Conservation (phyloP, 2,888 invertebrate genomes). For the Choristoneura rosaceana region DNA sequence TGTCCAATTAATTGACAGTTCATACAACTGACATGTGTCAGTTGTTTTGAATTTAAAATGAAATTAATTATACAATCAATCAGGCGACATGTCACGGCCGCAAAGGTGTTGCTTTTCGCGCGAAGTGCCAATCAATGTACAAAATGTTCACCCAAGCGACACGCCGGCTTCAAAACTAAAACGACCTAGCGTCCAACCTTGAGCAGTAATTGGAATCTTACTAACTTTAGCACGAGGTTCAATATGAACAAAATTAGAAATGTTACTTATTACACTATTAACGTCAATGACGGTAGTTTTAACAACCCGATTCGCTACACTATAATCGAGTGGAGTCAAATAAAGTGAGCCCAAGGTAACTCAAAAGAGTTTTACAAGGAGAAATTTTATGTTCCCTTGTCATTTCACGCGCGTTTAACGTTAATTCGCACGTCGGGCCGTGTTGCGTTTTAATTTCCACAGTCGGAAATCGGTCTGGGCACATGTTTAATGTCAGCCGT, state of each 20-base stretch:
- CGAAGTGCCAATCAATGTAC: slow-evolving; percentile 80
- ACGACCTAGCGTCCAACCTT: slow-evolving; percentile 44
- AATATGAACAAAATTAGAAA: slow-evolving; percentile 41
- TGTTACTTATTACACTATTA: slow-evolving; percentile 48
- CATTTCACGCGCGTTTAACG: slow-evolving; percentile 81
- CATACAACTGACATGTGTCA: slow-evolving; percentile 71
- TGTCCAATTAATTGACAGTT: slow-evolving; percentile 83
- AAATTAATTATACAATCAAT: slow-evolving; percentile 85
- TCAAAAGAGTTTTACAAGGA: slow-evolving; percentile 59
- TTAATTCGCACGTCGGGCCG: slow-evolving; percentile 73
- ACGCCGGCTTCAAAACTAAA: slow-evolving; percentile 48
- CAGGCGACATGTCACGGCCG: slow-evolving; percentile 78
- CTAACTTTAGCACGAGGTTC: slow-evolving; percentile 48
- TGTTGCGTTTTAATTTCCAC: slow-evolving; percentile 68
- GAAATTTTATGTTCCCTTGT: slow-evolving; percentile 78
- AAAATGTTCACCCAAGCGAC: slow-evolving; percentile 75
- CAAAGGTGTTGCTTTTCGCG: slow-evolving; percentile 82
- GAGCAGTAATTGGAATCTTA: slow-evolving; percentile 55
- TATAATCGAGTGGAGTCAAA: slow-evolving; percentile 74
- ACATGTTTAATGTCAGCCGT: slow-evolving; percentile 63
- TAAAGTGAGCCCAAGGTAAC: slow-evolving; percentile 52
- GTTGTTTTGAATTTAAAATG: slow-evolving; percentile 76
- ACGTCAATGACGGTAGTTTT: slow-evolving; percentile 63
- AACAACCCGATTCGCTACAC: slow-evolving; percentile 78
- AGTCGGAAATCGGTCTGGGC: slow-evolving; percentile 64